Evolutionary conservation across 2,888 invertebrate species (phyloP), one percentile per base, ranked within the genome.

Genomic region (Cataglyphis altisquamis): DNA sequence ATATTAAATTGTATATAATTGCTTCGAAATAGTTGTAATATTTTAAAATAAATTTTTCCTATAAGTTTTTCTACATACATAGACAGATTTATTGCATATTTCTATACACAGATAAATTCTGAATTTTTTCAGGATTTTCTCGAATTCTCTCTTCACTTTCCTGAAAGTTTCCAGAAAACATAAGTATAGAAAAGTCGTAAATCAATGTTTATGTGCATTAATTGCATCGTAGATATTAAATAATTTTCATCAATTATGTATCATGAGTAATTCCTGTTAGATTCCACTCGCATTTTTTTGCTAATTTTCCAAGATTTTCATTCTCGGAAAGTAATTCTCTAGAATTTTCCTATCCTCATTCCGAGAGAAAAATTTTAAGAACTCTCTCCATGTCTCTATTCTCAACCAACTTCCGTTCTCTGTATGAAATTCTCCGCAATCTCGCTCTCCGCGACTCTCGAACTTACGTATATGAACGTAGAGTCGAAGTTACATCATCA

Each of bases 401-500:
- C 15, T 63, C 21, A 21, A 45, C 15, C 45, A 73, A 29, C 39
- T 73, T 73, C 10, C 12, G 10, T n/a, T n/a, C 15, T 62, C 29
- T 45, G 29, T 32, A 62, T 15, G n/a, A 74, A 45, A 62, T 36
- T 52, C n/a, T 12, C 75, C 29, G 36, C 25, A 29, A 41, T 66
- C 39, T 77, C 29, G 8, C 55, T 55, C 52, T 5, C 5, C 25
- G 21, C 25, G 25, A 75, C 12, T 25, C 57, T 70, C 57, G 60
- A 78, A 29, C n/a, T 77, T 52, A 39, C 63, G 25, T 64, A 36
- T 64, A 36, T 66, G 75, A 39, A 66, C 12, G 25, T 25, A 29
- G 66, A 36, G 8, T 78, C 21, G 60, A 80, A 70, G 70, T 70
- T 60, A 62, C 78, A 70, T 70, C 36, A 32, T 60, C 12, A 60